Percentiles rank a stretch among this genome's conserved stretches.
Conservation (phyloP, 1,140 invertebrate genomes). For the Thrips palmi region DNA sequence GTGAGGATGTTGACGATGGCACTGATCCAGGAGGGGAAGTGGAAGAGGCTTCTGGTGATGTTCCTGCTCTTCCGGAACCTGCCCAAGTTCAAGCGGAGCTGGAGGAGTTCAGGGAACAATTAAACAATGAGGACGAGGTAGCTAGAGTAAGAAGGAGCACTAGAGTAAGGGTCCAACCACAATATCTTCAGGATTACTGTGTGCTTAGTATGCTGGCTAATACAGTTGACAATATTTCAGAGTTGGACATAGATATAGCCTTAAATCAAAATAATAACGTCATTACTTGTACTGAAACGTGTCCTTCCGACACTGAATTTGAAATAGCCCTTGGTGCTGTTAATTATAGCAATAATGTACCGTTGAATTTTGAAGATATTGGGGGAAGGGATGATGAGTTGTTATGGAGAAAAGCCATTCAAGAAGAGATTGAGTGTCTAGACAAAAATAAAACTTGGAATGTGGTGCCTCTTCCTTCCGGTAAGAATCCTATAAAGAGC, state of each 20-base stretch:
- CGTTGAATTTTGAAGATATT: no score
- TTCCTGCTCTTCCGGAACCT: no score
- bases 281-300: no score
- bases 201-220: no score
- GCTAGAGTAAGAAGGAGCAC: no score
- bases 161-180: no score
- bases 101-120: no score
- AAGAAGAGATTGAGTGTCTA: conserved; percentile 20
- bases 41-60: neutral
- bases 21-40: neutral
- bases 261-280: neutral
- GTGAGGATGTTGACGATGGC: neutral
- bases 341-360: neutral
- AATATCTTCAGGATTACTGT: no score
- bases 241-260: neutral
- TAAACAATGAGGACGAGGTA: no score
- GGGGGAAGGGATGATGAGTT: conserved; percentile 5
- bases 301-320: neutral
- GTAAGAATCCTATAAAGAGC: conserved; percentile 17
- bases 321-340: neutral
- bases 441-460: conserved; percentile 22
- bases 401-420: conserved; percentile 21
- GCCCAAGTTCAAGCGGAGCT: no score
- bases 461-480: conserved; percentile 18
- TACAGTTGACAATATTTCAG: no score